These are phyloP conservation scores for Sinhomidia bicolor DNA, from an alignment of 2,888 invertebrate genomes.

Conservation along the genomic window DNA sequence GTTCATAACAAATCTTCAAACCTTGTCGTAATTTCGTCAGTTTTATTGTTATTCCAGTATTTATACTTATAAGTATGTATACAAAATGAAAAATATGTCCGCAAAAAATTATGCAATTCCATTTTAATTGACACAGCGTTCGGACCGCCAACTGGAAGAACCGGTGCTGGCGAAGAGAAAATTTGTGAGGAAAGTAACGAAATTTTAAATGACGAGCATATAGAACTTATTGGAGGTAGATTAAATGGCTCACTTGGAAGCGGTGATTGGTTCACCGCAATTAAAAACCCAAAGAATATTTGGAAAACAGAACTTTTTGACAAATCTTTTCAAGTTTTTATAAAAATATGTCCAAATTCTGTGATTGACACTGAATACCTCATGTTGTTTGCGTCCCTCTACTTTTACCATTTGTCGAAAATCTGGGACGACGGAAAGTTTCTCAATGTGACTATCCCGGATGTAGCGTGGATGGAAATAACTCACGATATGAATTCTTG, in stretches of 20 bases:
- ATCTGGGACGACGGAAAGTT: slow-evolving; percentile 26
- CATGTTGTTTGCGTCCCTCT: slow-evolving; percentile 11
- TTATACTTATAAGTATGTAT: too few relatives aligned
- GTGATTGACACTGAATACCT: slow-evolving; percentile 38
- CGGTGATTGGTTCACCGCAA: slow-evolving; percentile 15
- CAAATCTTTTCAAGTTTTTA: background rate
- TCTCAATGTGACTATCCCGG: background rate
- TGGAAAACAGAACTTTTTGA: slow-evolving; percentile 69
- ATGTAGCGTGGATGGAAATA: slow-evolving; percentile 49
- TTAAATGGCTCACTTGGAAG: slow-evolving; percentile 45
- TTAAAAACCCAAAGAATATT: slow-evolving; percentile 15
- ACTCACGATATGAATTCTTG: slow-evolving; percentile 42
- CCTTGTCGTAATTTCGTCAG: background rate
- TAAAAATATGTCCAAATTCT: background rate
- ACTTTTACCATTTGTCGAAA: slow-evolving; percentile 40
- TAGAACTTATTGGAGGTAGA: slow-evolving; percentile 18
- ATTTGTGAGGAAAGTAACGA: slow-evolving; percentile 33
- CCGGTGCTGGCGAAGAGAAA: background rate
- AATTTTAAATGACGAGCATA: slow-evolving; percentile 1
- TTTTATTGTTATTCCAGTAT: background rate
- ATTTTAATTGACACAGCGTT: background rate
- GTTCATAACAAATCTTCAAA: too few relatives aligned
- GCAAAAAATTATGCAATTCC: too few relatives aligned
- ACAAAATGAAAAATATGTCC: too few relatives aligned
- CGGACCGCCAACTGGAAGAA: background rate